A percentile compares a stretch with the other conserved stretches of the same genome.
Evolutionary conservation across 2,888 invertebrate species (phyloP).

Genomic region (Pyrrhia umbra): DNA sequence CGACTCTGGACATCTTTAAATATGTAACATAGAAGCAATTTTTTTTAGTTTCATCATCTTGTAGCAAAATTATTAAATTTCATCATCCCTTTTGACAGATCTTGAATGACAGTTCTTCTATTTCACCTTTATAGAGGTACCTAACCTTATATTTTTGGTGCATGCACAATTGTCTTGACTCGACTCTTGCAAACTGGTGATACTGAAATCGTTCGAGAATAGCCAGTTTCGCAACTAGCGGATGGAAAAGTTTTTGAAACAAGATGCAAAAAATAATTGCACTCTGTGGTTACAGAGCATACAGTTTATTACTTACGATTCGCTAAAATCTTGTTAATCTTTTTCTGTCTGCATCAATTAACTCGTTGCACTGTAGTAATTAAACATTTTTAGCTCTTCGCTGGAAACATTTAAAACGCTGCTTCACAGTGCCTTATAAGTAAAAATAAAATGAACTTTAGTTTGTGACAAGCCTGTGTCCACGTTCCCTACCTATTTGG

Average conservation of each 20-base stretch:
- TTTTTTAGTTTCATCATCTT: too few relatives aligned
- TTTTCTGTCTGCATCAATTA: slow-evolving; percentile 13
- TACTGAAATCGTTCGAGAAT: not conserved
- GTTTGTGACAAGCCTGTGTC: slow-evolving; percentile 7
- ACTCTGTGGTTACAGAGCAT: slow-evolving; percentile 19
- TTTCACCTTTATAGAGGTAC: too few relatives aligned
- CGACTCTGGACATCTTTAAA: too few relatives aligned
- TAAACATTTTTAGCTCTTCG: slow-evolving; percentile 30
- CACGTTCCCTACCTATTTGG: slow-evolving; percentile 32
- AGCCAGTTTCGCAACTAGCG: slow-evolving; percentile 22
- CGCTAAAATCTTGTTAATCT: slow-evolving; percentile 6
- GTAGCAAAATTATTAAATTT: too few relatives aligned
- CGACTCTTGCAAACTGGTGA: not conserved
- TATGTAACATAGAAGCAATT: too few relatives aligned
- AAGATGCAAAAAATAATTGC: slow-evolving; percentile 15
- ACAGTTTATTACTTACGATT: slow-evolving; percentile 14
- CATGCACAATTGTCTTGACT: too few relatives aligned
- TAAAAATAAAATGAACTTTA: slow-evolving; percentile 10
- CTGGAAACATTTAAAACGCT: slow-evolving; percentile 43
- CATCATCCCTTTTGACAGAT: too few relatives aligned
- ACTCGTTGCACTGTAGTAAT: slow-evolving; percentile 25
- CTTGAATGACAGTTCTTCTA: too few relatives aligned
- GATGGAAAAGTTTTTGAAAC: slow-evolving; percentile 21
- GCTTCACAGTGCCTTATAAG: slow-evolving; percentile 33
- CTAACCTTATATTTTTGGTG: too few relatives aligned